These are phyloP conservation scores for Cottus gobio DNA, from an alignment of 2,113 vertebrate species.

Conservation along the genomic window DNA sequence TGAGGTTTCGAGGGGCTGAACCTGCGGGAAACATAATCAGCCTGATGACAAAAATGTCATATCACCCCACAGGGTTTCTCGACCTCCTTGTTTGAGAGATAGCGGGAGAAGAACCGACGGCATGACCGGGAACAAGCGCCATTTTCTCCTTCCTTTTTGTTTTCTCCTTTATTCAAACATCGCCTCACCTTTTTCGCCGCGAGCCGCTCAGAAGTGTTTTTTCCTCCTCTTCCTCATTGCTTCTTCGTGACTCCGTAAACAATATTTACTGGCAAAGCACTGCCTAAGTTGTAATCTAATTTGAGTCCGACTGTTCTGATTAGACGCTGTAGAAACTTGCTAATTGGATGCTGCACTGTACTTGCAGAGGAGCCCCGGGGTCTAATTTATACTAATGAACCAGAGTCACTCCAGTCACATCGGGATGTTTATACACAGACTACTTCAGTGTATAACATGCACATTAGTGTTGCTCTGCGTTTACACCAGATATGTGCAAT, in stretches of 20 bases:
- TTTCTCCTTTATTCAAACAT: conserved; percentile 30
- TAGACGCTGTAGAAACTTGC: conserved; percentile 18
- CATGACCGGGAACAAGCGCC: conserved; percentile 13
- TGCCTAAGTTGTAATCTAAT: conserved; percentile 18
- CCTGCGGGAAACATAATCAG: conserved; percentile 74
- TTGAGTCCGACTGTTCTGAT: conserved; percentile 46
- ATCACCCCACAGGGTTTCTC: conserved; percentile 67
- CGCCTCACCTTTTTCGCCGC: not conserved
- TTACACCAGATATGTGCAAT: not conserved
- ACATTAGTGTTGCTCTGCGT: not conserved
- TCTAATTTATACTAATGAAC: conserved; percentile 52
- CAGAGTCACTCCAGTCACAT: conserved; percentile 7
- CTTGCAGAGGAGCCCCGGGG: conserved; percentile 23
- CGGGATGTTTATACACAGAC: not conserved
- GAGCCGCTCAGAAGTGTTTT: not conserved
- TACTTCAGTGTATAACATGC: not conserved
- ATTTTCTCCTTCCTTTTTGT: conserved; percentile 1
- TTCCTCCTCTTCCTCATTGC: not conserved
- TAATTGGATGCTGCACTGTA: conserved; percentile 21
- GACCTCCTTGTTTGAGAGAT: conserved; percentile 55
- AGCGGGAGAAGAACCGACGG: conserved; percentile 31
- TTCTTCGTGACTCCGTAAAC: conserved; percentile 4
- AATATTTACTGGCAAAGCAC: conserved; percentile 9
- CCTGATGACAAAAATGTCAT: conserved; percentile 75
- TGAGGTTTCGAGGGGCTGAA: conserved; percentile 46